A percentile compares a stretch with the other conserved stretches of the same genome.
Conservation (phyloP, 2,888 invertebrate genomes). For the Cactoblastis cactorum region DNA sequence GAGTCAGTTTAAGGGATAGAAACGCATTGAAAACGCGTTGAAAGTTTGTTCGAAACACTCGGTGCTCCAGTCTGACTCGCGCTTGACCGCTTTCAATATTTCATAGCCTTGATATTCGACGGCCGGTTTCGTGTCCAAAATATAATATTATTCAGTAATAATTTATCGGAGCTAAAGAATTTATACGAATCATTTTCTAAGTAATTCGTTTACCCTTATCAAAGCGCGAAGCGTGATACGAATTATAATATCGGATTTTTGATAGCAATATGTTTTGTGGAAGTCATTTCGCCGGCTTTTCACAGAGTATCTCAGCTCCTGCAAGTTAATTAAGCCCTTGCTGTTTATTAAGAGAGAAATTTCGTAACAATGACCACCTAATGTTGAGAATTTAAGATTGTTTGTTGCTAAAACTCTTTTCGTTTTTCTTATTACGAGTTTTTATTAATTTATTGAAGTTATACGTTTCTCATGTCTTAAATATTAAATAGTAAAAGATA, state of each 20-base stretch:
- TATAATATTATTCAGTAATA: slow-evolving; percentile 4
- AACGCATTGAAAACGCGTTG: no score
- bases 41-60: no score
- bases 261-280: slow-evolving; percentile 26
- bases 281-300: slow-evolving; percentile 15
- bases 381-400: slow-evolving; percentile 13
- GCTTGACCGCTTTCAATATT: no score
- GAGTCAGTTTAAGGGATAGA: no score
- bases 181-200: slow-evolving; percentile 38
- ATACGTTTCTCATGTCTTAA: no score
- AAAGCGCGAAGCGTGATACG: slow-evolving; percentile 35
- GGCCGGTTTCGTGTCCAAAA: not conserved
- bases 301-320: slow-evolving; percentile 9
- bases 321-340: slow-evolving; percentile 15
- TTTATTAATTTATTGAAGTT: no score
- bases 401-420: slow-evolving; percentile 9
- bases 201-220: slow-evolving; percentile 47
- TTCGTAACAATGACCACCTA: slow-evolving; percentile 15
- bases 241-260: slow-evolving; percentile 33
- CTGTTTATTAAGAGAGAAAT: slow-evolving; percentile 18
- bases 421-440: no score
- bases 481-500: no score
- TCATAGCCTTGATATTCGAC: not conserved
- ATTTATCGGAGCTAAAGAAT: slow-evolving; percentile 23
- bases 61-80: not conserved